Conservation (phyloP, 2,113 vertebrate species). For the Rattus rattus region DNA sequence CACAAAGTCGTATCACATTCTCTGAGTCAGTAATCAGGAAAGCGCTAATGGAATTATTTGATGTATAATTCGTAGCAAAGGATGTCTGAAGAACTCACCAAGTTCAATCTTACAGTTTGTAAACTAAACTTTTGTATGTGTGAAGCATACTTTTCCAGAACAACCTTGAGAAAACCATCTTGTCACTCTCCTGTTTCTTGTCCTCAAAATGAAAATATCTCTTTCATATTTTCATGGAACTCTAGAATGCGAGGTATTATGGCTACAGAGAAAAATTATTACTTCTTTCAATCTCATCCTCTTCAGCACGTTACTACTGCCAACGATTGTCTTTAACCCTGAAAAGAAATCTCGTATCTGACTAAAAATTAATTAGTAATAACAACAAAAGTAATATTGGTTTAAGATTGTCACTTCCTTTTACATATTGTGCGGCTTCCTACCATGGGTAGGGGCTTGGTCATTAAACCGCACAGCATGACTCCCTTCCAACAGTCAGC, state of each 20-base stretch:
- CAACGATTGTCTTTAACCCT: not conserved
- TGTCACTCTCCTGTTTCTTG: not conserved
- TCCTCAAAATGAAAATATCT: conserved; percentile 42
- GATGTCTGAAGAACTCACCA: conserved; percentile 5
- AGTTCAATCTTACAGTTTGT: not conserved
- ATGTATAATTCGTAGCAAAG: not conserved
- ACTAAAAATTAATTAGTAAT: conserved; percentile 54
- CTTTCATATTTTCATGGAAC: conserved; percentile 15
- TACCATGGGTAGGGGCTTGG: not conserved
- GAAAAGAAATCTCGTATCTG: not conserved
- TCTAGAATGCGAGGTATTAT: conserved; percentile 26
- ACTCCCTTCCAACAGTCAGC: not conserved
- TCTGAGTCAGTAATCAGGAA: not conserved
- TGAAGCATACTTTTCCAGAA: conserved; percentile 21
- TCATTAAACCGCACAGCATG: not conserved
- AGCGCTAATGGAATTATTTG: not conserved
- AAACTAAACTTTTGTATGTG: conserved; percentile 47
- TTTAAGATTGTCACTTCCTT: conserved; percentile 42
- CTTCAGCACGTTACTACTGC: not conserved
- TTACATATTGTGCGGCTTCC: not conserved
- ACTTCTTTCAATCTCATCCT: not conserved
- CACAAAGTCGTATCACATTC: not conserved
- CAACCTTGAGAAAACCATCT: not conserved
- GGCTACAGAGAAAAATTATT: conserved; percentile 3
- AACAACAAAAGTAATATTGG: conserved; percentile 42